These are phyloP conservation scores for Caiman crocodilus DNA, from an alignment of 2,797 vertebrate species.

Conservation along the genomic window DNA sequence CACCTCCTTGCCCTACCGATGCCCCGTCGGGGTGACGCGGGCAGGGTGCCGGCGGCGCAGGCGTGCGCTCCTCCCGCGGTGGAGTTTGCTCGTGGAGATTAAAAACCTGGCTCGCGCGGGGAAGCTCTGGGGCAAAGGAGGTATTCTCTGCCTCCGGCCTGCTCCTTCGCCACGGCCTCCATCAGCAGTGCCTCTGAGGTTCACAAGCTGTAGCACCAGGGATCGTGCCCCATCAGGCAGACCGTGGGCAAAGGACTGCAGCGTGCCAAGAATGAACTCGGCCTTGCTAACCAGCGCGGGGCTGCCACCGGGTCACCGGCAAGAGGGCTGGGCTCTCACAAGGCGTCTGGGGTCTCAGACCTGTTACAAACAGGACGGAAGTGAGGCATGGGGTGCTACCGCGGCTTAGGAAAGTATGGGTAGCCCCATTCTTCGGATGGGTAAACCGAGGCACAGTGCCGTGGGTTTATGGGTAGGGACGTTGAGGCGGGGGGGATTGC, in stretches of 20 bases:
- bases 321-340: too few species aligned
- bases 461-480: not conserved
- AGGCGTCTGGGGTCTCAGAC: not conserved
- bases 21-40: not conserved
- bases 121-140: too few species aligned
- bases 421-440: not conserved
- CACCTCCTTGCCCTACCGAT: not conserved
- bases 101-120: not conserved
- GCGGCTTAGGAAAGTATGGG: not conserved
- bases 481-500: not conserved
- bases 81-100: too few species aligned
- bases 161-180: not conserved
- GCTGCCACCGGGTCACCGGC: not conserved
- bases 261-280: not conserved
- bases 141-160: not conserved
- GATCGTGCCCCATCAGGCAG: not conserved
- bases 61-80: too few species aligned
- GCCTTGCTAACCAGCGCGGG: not conserved
- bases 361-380: not conserved
- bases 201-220: not conserved
- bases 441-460: not conserved
- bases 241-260: not conserved
- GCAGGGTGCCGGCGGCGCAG: too few species aligned
- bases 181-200: not conserved
- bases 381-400: not conserved